Evolutionary conservation across 2,113 vertebrate genomes (phyloP), one percentile per base, ranked within the genome.

Genomic region (Poecilia latipinna): DNA sequence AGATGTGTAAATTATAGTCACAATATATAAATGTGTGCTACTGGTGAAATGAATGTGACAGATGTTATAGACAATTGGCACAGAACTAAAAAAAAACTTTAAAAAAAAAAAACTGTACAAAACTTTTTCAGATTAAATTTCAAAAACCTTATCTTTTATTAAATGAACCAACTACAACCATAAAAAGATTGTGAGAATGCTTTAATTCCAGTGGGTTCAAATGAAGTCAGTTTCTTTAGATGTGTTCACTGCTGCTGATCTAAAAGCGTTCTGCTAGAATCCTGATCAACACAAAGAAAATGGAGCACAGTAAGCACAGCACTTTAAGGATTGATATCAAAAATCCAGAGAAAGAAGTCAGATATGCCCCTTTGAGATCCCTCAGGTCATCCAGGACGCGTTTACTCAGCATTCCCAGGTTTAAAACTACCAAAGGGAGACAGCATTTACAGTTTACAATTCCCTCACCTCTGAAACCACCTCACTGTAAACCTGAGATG

Each of bases 11-110:
- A 76, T 61, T 37, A 68, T 48, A 65, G 26, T 12, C 17, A 61
- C 64, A 10, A 74, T 11, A 81, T 54, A 24, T n/a, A 62, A 64
- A 13, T 28, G 24, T 68, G 28, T 12, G n/a, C 8, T 48, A 39
- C n/a, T 63, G 51, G n/a, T 70, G 28, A 69, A 66, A 70, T 32
- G 33, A 63, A 78, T 69, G 35, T 63, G 19, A 48, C 57, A 60
- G 31, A 44, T 19, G 4, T 26, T 64, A 1, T 31, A 33, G 65
- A 51, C 51, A 48, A 72, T 63, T 3, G 44, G 10, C 10, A 37
- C 10, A 42, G 10, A 71, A 11, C 62, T 24, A 54, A 28, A 28
- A 28, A 28, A 28, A 28, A 28, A 28, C 1, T 26, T 26, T 26
- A 54, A 8, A 1, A 8, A 0, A 10, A 54, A 54, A 54, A 54